Conservation (phyloP, 2,113 vertebrate genomes). For the Leptocoma aspasia region DNA sequence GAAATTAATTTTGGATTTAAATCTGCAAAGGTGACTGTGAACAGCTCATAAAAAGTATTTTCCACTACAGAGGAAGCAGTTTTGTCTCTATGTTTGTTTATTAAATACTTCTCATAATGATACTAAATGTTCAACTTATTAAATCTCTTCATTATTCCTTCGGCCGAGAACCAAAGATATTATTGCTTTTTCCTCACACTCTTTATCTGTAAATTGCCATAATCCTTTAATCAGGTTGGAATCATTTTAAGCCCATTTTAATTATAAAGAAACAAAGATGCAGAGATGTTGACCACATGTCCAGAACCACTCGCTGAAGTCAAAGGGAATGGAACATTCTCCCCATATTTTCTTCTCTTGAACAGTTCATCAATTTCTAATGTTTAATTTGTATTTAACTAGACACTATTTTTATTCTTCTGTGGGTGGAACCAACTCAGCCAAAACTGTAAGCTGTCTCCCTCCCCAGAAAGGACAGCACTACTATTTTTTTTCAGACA, state of each 20-base stretch:
- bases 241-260: neutral
- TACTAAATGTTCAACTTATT: neutral
- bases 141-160: slow-evolving; percentile 1
- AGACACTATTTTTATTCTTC: neutral
- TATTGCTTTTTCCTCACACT: neutral
- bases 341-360: neutral
- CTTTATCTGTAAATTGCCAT: neutral
- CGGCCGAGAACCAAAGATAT: neutral
- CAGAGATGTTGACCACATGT: neutral
- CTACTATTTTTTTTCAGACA: neutral
- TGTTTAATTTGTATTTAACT: neutral
- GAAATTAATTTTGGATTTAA: slow-evolving; percentile 17
- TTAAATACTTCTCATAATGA: neutral
- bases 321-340: neutral
- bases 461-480: neutral
- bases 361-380: neutral
- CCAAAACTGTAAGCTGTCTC: slow-evolving; percentile 4
- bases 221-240: neutral
- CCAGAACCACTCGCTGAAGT: neutral
- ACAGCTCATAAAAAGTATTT: neutral
- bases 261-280: neutral
- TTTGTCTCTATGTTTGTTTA: neutral
- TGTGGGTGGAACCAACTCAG: slow-evolving; percentile 2
- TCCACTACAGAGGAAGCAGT: neutral
- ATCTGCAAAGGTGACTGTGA: neutral